phyloP scores from a whole-genome alignment of 2,113 vertebrate genomes.

The Hyaena hyaena region DNA sequence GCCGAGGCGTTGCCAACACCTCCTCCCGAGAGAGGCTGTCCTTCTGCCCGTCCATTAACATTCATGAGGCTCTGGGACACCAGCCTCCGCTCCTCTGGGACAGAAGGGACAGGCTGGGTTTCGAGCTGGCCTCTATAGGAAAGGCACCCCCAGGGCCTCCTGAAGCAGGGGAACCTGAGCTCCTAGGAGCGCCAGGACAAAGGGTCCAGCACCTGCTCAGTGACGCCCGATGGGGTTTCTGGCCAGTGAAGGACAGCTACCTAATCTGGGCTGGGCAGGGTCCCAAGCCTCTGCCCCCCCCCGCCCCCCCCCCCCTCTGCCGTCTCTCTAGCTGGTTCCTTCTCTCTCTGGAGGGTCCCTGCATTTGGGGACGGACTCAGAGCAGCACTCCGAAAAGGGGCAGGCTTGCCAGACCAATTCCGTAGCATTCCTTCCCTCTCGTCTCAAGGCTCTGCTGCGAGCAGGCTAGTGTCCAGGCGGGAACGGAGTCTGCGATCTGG shows the following conservation, averaged over 20 bases:
- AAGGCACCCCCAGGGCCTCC: constrained; percentile 10
- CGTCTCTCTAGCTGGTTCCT: not conserved
- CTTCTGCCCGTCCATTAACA: not conserved
- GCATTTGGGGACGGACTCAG: not conserved
- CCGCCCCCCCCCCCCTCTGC: fast-evolving
- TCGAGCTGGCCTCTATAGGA: not conserved
- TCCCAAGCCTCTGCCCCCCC: not conserved
- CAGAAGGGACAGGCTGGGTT: not conserved
- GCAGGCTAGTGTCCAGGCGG: not conserved
- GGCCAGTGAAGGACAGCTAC: constrained; percentile 40
- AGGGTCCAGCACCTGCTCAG: constrained; percentile 35
- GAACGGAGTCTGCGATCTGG: not conserved
- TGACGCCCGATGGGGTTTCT: constrained; percentile 49
- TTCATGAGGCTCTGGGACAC: not conserved
- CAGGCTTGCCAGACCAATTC: not conserved
- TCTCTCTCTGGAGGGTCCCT: not conserved
- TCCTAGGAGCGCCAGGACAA: constrained; percentile 19
- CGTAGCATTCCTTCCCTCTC: not conserved
- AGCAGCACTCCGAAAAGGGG: fast-evolving
- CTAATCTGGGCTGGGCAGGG: constrained; percentile 41
- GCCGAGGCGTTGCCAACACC: not conserved
- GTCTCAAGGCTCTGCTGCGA: not conserved
- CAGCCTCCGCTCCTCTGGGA: not conserved
- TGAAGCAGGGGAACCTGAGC: constrained; percentile 67
- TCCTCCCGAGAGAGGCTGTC: not conserved